phyloP scores from a whole-genome alignment of 2,888 invertebrate genomes.

The Trypoxylon attenuatum region DNA sequence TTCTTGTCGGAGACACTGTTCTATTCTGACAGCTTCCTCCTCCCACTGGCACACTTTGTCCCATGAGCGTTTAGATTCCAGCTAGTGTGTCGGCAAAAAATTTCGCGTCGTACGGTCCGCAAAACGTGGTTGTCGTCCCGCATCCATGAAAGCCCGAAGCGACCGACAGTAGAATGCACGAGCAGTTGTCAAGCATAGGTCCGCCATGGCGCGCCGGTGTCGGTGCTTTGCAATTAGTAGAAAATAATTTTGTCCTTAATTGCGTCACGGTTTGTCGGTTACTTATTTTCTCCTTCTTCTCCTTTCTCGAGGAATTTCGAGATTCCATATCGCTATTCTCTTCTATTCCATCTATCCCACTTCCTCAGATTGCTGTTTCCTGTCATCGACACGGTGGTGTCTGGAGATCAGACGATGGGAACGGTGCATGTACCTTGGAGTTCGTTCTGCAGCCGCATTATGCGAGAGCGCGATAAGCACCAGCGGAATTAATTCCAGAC shows the following conservation, averaged over 20 bases:
- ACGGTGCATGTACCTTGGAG: no score
- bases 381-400: no score
- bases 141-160: not conserved
- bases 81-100: conserved; percentile 6
- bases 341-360: conserved; percentile 5
- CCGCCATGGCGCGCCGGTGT: no score
- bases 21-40: no score
- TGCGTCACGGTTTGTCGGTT: conserved; percentile 44
- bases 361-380: no score
- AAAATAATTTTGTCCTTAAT: conserved; percentile 54
- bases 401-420: no score
- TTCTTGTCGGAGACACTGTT: no score
- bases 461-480: no score
- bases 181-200: no score
- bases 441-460: no score
- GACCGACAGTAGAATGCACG: no score
- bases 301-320: conserved; percentile 13
- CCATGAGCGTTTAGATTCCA: conserved; percentile 19
- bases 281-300: conserved; percentile 46
- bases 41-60: conserved; percentile 13
- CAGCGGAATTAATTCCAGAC: no score
- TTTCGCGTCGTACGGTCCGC: conserved; percentile 26
- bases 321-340: conserved; percentile 6
- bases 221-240: conserved; percentile 47
- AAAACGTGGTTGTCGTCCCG: conserved; percentile 13